Percentiles rank a stretch among this genome's conserved stretches.
Evolutionary conservation across 2,797 vertebrate genomes (phyloP).

Genomic region (Falco concolor): DNA sequence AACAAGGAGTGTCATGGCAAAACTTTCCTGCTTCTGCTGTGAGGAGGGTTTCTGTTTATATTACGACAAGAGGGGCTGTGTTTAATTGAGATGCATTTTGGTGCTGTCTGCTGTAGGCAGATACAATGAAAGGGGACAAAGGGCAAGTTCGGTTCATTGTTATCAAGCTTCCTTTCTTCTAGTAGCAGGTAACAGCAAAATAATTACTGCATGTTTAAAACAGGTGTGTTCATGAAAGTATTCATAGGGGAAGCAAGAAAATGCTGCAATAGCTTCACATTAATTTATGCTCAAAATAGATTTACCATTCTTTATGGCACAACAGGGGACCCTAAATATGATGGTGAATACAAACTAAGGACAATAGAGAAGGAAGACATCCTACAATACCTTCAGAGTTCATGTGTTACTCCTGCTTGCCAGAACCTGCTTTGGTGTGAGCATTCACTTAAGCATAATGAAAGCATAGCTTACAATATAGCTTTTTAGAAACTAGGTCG

Average conservation of each 20-base stretch:
- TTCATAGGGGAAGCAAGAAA: slow-evolving; percentile 11
- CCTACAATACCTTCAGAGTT: background rate
- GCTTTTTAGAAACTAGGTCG: background rate
- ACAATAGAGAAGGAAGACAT: background rate
- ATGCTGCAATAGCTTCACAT: background rate
- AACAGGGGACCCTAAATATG: background rate
- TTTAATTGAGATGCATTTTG: slow-evolving; percentile 48
- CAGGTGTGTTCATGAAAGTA: background rate
- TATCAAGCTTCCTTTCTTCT: background rate
- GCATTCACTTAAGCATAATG: background rate
- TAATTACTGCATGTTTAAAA: background rate
- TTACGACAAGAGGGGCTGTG: background rate
- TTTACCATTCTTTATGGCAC: background rate
- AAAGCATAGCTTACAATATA: background rate
- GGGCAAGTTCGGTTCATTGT: slow-evolving; percentile 1
- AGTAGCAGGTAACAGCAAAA: slow-evolving; percentile 10
- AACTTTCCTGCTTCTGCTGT: background rate
- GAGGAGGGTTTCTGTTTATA: background rate
- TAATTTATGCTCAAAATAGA: slow-evolving; percentile 50
- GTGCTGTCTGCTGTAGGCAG: background rate
- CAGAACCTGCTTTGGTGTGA: background rate
- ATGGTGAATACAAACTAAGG: slow-evolving; percentile 8
- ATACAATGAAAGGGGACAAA: slow-evolving; percentile 21
- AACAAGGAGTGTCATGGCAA: slow-evolving; percentile 26
- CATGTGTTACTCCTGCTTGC: background rate